phyloP scores from a whole-genome alignment of 2,888 invertebrate species.

The Nephrotoma flavescens region DNA sequence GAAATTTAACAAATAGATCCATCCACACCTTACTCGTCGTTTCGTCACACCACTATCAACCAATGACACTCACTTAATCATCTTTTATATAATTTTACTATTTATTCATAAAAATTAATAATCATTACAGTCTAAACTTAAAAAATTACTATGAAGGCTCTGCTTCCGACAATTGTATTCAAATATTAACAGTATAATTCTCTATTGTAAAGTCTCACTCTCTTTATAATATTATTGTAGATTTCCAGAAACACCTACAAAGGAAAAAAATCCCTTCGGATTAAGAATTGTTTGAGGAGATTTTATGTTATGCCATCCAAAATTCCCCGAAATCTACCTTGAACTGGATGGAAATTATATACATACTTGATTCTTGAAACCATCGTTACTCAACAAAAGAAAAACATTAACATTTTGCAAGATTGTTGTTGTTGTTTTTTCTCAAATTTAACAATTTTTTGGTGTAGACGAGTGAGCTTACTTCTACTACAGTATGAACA shows the following conservation, averaged over 20 bases:
- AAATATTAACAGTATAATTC: too few relatives aligned
- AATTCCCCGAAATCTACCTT: not conserved
- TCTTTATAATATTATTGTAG: too few relatives aligned
- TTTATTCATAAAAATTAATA: too few relatives aligned
- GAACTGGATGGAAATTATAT: not conserved
- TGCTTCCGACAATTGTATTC: too few relatives aligned
- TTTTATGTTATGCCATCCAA: not conserved
- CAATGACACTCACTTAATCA: too few relatives aligned
- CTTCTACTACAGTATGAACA: not conserved
- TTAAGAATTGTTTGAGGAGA: not conserved
- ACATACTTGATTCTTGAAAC: not conserved
- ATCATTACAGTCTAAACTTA: too few relatives aligned
- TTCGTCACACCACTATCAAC: too few relatives aligned
- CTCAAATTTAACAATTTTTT: not conserved
- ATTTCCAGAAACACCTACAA: not conserved
- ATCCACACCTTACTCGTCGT: too few relatives aligned
- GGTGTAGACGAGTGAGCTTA: not conserved
- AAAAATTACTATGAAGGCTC: too few relatives aligned
- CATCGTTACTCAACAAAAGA: not conserved
- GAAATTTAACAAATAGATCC: too few relatives aligned
- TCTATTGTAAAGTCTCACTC: too few relatives aligned
- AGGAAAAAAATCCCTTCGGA: not conserved
- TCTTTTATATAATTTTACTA: too few relatives aligned
- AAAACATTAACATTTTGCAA: not conserved
- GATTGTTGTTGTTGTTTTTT: not conserved